A percentile compares a stretch with the other conserved stretches of the same genome.
These are phyloP conservation scores for Struthidea cinerea DNA, from an alignment of 2,113 vertebrate genomes.

Conservation along the genomic window DNA sequence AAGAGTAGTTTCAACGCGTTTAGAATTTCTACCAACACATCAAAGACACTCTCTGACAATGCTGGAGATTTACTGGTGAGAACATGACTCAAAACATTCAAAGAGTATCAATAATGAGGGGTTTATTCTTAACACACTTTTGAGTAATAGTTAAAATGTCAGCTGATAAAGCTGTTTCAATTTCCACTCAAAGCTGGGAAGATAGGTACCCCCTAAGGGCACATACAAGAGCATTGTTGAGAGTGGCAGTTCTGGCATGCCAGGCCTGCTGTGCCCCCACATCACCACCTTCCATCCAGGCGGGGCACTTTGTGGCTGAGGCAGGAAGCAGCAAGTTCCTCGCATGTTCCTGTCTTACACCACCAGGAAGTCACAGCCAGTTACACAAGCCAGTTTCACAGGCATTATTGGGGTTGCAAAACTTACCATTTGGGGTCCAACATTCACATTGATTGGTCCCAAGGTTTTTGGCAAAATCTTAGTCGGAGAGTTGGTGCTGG, in stretches of 20 bases:
- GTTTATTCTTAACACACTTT: background rate
- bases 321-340: background rate
- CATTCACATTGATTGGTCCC: constrained; percentile 79
- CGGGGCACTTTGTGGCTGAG: background rate
- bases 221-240: fast-evolving
- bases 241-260: background rate
- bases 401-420: background rate
- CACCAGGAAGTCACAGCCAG: background rate
- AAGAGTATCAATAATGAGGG: background rate
- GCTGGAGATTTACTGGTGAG: background rate
- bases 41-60: background rate
- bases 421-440: constrained; percentile 82
- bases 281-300: background rate
- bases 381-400: background rate
- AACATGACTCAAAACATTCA: background rate
- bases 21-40: background rate
- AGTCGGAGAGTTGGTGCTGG: constrained; percentile 70
- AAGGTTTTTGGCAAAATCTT: constrained; percentile 80
- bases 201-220: background rate
- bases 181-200: background rate
- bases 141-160: background rate
- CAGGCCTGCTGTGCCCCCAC: background rate
- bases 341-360: background rate
- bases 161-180: background rate
- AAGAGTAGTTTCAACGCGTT: background rate